These are phyloP conservation scores for Argynnis bischoffii DNA, from an alignment of 2,888 invertebrate species.

Conservation along the genomic window DNA sequence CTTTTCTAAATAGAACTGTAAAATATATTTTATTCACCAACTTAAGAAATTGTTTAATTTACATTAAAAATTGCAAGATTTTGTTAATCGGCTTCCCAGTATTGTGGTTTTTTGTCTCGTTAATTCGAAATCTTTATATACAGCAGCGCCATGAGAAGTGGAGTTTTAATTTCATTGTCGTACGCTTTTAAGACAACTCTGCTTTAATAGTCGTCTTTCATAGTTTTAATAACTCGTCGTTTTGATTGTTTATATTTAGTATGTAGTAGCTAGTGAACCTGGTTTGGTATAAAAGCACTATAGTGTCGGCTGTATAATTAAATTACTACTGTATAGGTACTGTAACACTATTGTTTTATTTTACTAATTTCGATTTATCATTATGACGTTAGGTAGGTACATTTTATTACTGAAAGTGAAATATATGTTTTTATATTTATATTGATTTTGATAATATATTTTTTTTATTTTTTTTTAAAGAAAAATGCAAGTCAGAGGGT, in stretches of 20 bases:
- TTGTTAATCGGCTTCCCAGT: not conserved
- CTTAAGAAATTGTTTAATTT: not conserved
- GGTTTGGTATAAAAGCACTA: too few species aligned
- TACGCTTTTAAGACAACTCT: slow-evolving; percentile 9
- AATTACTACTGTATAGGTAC: too few species aligned
- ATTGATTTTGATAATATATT: not conserved
- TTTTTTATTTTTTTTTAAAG: slow-evolving; percentile 6
- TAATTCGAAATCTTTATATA: slow-evolving; percentile 2
- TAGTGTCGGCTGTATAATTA: too few species aligned
- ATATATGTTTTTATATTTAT: not conserved
- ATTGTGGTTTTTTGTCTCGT: slow-evolving; percentile 3
- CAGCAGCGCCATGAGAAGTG: slow-evolving; percentile 1
- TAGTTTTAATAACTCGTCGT: slow-evolving; percentile 1
- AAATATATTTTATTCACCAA: not conserved
- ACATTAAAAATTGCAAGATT: not conserved
- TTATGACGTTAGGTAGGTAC: too few species aligned
- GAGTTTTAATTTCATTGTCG: slow-evolving; percentile 9
- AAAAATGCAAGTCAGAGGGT: slow-evolving; percentile 19
- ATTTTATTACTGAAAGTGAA: not conserved
- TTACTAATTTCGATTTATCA: too few species aligned
- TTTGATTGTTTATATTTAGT: not conserved
- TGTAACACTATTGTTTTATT: too few species aligned
- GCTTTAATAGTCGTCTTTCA: not conserved
- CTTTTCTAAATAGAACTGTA: not conserved
- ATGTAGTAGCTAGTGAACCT: too few species aligned